Evolutionary conservation across 2,888 invertebrate species (phyloP), one percentile per base, ranked within the genome.

Genomic region (Dromius quadrimaculatus): DNA sequence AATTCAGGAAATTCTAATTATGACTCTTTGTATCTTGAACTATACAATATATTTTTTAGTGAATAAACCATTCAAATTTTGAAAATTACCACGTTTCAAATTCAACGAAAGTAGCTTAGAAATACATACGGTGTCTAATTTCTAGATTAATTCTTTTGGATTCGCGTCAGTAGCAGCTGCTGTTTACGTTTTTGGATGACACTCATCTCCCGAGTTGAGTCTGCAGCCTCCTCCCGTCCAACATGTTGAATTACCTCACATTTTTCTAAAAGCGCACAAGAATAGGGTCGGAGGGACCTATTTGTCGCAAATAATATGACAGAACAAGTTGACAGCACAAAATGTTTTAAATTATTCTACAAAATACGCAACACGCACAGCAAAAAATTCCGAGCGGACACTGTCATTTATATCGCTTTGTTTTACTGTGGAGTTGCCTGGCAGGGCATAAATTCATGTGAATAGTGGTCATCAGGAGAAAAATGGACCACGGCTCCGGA

Each of bases 281-380:
- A 36, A 36, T 17, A 11, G 23, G 17, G 23, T 17, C 8, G 17
- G 32, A 62, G 41, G 23, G 41, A 6, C 9, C 23, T 41, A 62
- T 62, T 62, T 62, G 62, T 62, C 62, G 15, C 38, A 23, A 23
- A 28, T 62, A 41, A 62, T 62, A 62, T 62, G 62, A 62, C 62
- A 62, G 17, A 36, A 22, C 41, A 41, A 62, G 62, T 62, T 62
- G 62, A 62, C 62, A 62, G 41, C 23, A 15, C 62, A 62, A 62
- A 62, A 62, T 62, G 62, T 62, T 62, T 62, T 62, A 62, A 62
- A 62, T 62, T 62, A 62, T 62, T 62, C 62, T 41, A 62, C 62
- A 62, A 43, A 62, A 62, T 62, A 43, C 41, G 41, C 62, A 59
- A 36, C 59, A 19, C n/a, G 59, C 34, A 2, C 59, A 9, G 13